Evolutionary conservation across 2,888 invertebrate species (phyloP).

Genomic region (Halictus ligatus): DNA sequence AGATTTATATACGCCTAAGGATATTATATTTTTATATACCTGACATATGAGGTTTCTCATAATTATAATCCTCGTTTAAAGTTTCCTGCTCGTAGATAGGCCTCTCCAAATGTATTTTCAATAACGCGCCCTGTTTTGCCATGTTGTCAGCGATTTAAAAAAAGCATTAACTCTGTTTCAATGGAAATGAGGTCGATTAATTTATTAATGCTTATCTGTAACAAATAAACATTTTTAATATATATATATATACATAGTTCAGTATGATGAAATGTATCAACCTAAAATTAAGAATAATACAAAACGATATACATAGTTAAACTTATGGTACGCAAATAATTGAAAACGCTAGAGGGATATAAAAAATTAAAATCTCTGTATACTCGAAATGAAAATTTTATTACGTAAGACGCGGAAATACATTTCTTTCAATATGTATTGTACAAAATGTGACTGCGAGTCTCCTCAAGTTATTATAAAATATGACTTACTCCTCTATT

Average conservation of each 20-base stretch:
- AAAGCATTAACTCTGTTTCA: background rate
- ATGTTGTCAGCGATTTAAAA: conserved; percentile 34
- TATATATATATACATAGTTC: background rate
- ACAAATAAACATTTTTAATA: conserved; percentile 19
- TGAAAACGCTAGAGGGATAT: background rate
- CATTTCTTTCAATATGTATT: background rate
- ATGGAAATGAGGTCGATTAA: background rate
- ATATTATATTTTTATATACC: conserved; percentile 73
- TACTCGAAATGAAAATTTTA: background rate
- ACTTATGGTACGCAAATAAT: background rate
- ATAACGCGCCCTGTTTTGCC: conserved; percentile 50
- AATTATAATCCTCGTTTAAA: conserved; percentile 84
- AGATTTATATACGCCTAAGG: background rate
- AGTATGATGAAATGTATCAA: background rate
- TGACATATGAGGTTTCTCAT: conserved; percentile 83
- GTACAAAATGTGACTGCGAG: background rate
- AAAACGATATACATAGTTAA: background rate
- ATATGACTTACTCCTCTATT: background rate
- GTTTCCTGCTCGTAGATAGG: conserved; percentile 85
- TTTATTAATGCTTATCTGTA: conserved; percentile 16
- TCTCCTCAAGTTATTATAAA: background rate
- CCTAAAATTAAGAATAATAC: background rate
- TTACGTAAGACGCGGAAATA: conserved; percentile 31
- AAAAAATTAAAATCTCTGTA: background rate
- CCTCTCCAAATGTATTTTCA: conserved; percentile 83